Evolutionary conservation across 2,113 vertebrate genomes (phyloP).

Genomic region (Centrocercus urophasianus): DNA sequence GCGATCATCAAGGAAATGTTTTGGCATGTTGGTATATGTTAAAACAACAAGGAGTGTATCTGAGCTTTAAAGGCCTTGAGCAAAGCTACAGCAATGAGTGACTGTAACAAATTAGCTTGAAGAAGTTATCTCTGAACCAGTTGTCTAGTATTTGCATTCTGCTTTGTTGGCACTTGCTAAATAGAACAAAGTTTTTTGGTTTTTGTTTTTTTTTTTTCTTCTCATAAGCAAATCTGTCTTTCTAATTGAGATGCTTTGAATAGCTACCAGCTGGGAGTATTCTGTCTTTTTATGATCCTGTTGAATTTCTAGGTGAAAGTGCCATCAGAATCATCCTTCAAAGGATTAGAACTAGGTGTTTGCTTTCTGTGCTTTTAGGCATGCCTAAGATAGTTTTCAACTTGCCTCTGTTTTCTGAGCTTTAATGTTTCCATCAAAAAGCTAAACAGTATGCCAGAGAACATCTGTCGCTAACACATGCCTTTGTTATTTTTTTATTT

Average conservation of each 20-base stretch:
- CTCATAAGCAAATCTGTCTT: not conserved
- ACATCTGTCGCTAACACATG: not conserved
- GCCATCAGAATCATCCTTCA: slow-evolving; percentile 3
- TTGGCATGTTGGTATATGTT: not conserved
- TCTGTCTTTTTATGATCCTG: not conserved
- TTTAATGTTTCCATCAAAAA: not conserved
- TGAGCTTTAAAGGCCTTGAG: not conserved
- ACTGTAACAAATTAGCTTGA: not conserved
- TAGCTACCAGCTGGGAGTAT: not conserved
- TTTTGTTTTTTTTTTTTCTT: not conserved
- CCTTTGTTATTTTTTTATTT: not conserved
- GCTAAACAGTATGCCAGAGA: not conserved
- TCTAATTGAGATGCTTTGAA: not conserved
- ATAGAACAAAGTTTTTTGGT: not conserved
- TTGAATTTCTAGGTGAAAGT: slow-evolving; percentile 52
- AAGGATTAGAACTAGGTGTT: slow-evolving; percentile 33
- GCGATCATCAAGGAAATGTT: not conserved
- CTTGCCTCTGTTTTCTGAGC: slow-evolving; percentile 1
- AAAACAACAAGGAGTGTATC: not conserved
- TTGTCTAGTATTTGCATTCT: not conserved
- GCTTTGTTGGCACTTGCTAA: not conserved
- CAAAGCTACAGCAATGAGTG: not conserved
- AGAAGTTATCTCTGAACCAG: not conserved
- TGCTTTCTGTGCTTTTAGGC: slow-evolving; percentile 32
- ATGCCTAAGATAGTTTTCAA: slow-evolving; percentile 20